These are phyloP conservation scores for Laupala kohalensis DNA, from an alignment of 1,140 invertebrate species.

Conservation along the genomic window DNA sequence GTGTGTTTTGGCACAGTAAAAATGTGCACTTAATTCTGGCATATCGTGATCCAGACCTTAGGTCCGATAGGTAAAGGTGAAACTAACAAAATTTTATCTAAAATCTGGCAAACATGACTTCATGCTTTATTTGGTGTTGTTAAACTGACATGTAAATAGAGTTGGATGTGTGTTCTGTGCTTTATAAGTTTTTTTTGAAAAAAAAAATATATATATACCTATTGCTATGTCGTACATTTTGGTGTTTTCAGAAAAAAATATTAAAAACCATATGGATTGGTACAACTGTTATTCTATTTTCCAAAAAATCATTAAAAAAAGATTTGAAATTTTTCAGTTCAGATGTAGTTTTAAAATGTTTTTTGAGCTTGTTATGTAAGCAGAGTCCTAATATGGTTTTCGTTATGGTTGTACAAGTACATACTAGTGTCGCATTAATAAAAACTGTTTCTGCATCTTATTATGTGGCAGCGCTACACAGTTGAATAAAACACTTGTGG, in stretches of 20 bases:
- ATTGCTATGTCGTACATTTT: conserved; percentile 5
- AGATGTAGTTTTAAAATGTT: not conserved
- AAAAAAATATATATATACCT: not conserved
- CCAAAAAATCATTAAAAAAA: not conserved
- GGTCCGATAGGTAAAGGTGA: not conserved
- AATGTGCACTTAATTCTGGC: not conserved
- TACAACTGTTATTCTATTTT: not conserved
- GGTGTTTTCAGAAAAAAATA: not conserved
- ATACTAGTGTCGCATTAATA: not conserved
- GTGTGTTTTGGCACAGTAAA: not conserved
- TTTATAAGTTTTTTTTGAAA: conserved; percentile 3
- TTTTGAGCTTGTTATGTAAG: not conserved
- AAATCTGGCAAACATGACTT: conserved; percentile 1
- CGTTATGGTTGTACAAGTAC: not conserved
- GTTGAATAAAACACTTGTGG: not conserved
- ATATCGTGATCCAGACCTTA: not conserved
- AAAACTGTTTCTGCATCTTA: not conserved
- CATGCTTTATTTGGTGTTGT: conserved; percentile 4
- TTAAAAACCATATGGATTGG: not conserved
- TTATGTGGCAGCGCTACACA: not conserved
- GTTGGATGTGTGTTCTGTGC: conserved; percentile 5
- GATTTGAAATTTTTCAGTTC: not conserved
- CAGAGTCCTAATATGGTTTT: not conserved
- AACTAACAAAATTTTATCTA: not conserved
- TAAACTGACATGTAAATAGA: conserved; percentile 7